Base-by-base conservation (phyloP, 2,113 vertebrate genomes). In the Dicentrarchus labrax region DNA sequence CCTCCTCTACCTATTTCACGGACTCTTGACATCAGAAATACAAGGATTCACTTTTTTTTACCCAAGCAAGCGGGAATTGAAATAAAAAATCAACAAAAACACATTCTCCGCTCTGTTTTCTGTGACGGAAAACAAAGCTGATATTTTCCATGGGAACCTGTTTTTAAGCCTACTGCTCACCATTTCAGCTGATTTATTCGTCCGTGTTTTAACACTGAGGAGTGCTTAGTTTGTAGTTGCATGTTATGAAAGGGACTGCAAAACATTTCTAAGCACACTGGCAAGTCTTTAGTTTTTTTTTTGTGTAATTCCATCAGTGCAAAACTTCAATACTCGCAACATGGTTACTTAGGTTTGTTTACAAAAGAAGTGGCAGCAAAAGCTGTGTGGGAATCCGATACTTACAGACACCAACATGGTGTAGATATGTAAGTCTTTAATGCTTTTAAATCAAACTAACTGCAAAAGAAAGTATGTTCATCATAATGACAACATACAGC, bases 1-100 rank as follows among this genome's bases (percentile, higher is more conserved):
- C 59, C 82, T 80, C 69, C 67, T 89, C 65, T 65, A 66, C 69
- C 62, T 86, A 89, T 91, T 94, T 93, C 89, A 93, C 86, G 89
- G 80, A 88, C 78, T 76, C 78, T 86, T 91, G 84, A 90, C 88
- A 91, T 87, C 72, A 88, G 39, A 89, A 91, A 89, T 78, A 65
- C 56, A 57, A 70, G 82, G 84, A 92, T 91, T 91, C 89, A 81
- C 50, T 84, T 72, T 21, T 68, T 61, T 51, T 12, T 41, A 6
- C 7, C 51, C 45, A 8, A 76, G 50, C 53, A 81, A 65, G 50
- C 15, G 45, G 51, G 57, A 69, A 80, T 78, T 73, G 48, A 64
- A 85, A 87, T 84, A 67, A 77, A 69, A 85, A 83, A 84, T 66
- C 83, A 81, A 88, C 62, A 83, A 65, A 82, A 78, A 69, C 21